phyloP scores from a whole-genome alignment of 2,888 invertebrate genomes.

The Drosophila sordidula region DNA sequence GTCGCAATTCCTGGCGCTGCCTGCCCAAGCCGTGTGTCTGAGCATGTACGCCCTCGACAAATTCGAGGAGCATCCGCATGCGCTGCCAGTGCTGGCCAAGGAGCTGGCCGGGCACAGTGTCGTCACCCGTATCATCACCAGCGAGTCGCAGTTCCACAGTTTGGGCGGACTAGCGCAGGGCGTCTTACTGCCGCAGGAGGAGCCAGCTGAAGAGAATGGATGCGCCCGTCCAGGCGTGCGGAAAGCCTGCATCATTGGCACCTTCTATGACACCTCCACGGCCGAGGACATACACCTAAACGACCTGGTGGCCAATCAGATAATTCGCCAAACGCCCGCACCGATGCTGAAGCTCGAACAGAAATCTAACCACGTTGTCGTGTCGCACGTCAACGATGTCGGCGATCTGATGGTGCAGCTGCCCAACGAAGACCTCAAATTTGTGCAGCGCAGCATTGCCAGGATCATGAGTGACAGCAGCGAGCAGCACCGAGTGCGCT shows the following conservation, averaged over 20 bases:
- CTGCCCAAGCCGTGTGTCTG: constrained; percentile 91
- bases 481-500: constrained; percentile 78
- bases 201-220: constrained; percentile 4
- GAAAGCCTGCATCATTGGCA: constrained; percentile 86
- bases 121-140: constrained; percentile 86
- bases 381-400: constrained; percentile 81
- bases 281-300: constrained; percentile 88
- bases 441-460: constrained; percentile 78
- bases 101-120: constrained; percentile 86
- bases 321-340: constrained; percentile 83
- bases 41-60: constrained; percentile 90
- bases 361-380: constrained; percentile 77
- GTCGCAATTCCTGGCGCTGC: constrained; percentile 88
- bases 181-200: constrained; percentile 9
- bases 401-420: constrained; percentile 84
- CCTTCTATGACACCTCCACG: constrained; percentile 89
- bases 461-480: constrained; percentile 56
- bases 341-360: constrained; percentile 81
- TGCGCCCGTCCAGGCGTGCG: constrained; percentile 9
- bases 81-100: constrained; percentile 82
- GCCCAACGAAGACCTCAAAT: constrained; percentile 79
- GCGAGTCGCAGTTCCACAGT: constrained; percentile 70
- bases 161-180: constrained; percentile 56
- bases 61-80: constrained; percentile 85
- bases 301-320: constrained; percentile 87